phyloP scores from a whole-genome alignment of 2,113 vertebrate genomes.

The Albula goreensis region DNA sequence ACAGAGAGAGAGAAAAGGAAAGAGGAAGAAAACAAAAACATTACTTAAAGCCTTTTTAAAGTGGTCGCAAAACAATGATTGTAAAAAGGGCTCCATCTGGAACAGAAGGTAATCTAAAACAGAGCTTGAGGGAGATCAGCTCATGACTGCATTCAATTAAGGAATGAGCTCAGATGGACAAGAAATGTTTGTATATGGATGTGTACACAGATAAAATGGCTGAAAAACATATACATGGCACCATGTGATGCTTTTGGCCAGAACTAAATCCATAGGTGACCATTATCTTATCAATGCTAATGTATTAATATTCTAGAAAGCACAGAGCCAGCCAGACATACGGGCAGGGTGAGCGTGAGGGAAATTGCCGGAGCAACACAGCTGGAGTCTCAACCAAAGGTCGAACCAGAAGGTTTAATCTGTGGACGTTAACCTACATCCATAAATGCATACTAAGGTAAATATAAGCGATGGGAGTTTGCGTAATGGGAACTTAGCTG shows the following conservation, averaged over 20 bases:
- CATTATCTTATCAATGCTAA: neutral
- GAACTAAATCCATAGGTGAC: neutral
- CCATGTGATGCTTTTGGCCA: neutral
- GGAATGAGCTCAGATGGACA: conserved; percentile 51
- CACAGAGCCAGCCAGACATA: neutral
- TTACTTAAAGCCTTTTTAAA: neutral
- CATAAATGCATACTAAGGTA: neutral
- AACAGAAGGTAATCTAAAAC: conserved; percentile 77
- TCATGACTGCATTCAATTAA: conserved; percentile 68
- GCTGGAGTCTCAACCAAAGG: no score
- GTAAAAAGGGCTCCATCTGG: conserved; percentile 71
- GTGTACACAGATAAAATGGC: neutral
- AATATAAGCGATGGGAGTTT: neutral
- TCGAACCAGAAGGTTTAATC: no score
- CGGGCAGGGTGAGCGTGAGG: neutral
- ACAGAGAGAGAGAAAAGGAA: neutral
- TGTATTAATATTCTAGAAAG: neutral
- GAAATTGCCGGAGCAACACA: no score
- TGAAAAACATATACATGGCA: neutral
- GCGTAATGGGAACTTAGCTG: no score
- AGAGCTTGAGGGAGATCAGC: conserved; percentile 62
- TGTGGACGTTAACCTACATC: no score
- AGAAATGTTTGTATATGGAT: neutral
- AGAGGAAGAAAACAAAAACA: neutral
- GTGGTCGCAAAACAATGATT: neutral